Evolutionary conservation across 2,888 invertebrate species (phyloP), one percentile per base, ranked within the genome.

Genomic region (Malacosoma neustria): DNA sequence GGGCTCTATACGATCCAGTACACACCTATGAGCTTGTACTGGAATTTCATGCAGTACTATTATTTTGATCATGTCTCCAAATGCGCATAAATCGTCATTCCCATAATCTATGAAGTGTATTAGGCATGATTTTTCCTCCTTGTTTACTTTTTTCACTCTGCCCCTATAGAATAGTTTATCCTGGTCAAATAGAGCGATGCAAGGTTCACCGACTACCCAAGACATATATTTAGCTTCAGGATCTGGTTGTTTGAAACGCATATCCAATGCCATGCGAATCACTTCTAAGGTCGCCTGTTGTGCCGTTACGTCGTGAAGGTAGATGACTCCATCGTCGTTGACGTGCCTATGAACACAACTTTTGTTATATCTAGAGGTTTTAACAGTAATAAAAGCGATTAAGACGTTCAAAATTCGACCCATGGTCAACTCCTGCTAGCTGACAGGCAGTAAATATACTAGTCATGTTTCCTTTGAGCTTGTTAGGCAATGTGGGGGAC

Each of bases 21-120:
- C 52, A 48, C 92, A 90, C 55, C 84, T 89, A 33, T 87, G 87
- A 0, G 91, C 89, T 61, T 93, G 89, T 9, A 88, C 85, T 0
- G 93, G 93, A 38, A 93, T 80, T 35, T 92, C 79, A 0, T 88
- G 77, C 33, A 91, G 87, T 3, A 90, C 87, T 1, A 91, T 84
- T 48, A 87, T 87, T 45, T 89, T 90, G 12, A 90, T 81, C 35
- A 95, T 54, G 36, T 90, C 85, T 1, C 73, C 63, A 9, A 87
- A 74, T 0, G 75, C 49, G 39, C 92, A 89, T 0, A 69, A 63
- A 66, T 96, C 95, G 30, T 89, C 80, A 59, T 94, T 95, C 0
- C 96, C 96, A 58, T 93, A 96, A 73, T 96, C 96, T 1, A 96
- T 87, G 71, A 93, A 95, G 36, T 88, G 79, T 0, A 95, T 89